Evolutionary conservation across 2,888 invertebrate species (phyloP).

Genomic region (Leptinotarsa tumamoca): DNA sequence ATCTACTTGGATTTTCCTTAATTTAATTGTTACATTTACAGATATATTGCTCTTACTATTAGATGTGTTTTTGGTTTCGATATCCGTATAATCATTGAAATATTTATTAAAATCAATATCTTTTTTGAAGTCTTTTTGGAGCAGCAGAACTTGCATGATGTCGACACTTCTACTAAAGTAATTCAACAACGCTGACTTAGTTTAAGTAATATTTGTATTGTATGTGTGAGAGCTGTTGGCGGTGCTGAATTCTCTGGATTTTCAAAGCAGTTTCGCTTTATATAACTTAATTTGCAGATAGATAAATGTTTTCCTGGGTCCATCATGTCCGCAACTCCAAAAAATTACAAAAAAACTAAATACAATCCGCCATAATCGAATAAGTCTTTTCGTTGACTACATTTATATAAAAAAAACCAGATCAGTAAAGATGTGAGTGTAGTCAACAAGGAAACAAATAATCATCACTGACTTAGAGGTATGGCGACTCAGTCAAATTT

Average conservation of each 20-base stretch:
- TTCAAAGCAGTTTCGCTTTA: not conserved
- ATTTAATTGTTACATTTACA: conserved; percentile 42
- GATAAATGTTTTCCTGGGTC: not conserved
- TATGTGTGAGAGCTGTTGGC: not conserved
- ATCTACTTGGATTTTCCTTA: conserved; percentile 43
- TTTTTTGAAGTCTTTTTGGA: not conserved
- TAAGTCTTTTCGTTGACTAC: not conserved
- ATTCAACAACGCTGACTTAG: no score
- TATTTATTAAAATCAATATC: conserved; percentile 5
- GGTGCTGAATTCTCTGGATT: not conserved
- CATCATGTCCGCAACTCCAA: not conserved
- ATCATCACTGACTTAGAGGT: conserved; percentile 6
- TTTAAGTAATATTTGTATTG: no score
- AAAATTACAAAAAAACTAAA: not conserved
- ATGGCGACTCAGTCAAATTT: conserved; percentile 27
- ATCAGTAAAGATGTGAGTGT: conserved; percentile 4
- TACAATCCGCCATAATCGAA: conserved; percentile 6
- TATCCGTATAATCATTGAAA: conserved; percentile 31
- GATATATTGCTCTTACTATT: conserved; percentile 46
- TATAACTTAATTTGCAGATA: not conserved
- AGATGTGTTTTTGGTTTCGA: conserved; percentile 42
- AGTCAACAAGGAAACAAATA: not conserved
- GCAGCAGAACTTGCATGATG: not conserved
- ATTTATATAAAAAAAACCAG: not conserved
- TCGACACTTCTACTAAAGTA: not conserved